Conservation (phyloP, 2,888 invertebrate species). For the Tyria jacobaeae region DNA sequence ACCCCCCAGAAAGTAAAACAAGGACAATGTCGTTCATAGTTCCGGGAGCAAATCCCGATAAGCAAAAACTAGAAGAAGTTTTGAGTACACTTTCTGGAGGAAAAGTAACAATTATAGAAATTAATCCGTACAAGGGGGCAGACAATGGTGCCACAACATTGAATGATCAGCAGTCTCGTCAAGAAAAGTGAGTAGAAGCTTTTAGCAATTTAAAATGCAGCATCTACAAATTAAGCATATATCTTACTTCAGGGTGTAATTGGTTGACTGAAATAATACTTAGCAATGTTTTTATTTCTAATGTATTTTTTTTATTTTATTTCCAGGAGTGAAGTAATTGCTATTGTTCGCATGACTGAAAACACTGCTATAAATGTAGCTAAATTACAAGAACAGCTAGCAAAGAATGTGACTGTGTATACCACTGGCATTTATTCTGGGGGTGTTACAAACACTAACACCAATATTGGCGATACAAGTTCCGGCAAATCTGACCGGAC, state of each 20-base stretch:
- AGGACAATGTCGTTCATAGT: slow-evolving; percentile 94
- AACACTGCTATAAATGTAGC: slow-evolving; percentile 90
- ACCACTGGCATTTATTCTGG: slow-evolving; percentile 60
- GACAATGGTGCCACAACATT: slow-evolving; percentile 86
- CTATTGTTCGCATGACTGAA: slow-evolving; percentile 89
- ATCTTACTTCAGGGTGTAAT: no score
- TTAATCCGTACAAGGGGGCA: slow-evolving; percentile 89
- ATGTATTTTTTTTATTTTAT: slow-evolving; percentile 24
- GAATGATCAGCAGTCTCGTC: slow-evolving; percentile 81
- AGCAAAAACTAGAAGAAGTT: slow-evolving; percentile 90
- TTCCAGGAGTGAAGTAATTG: slow-evolving; percentile 90
- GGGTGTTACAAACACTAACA: slow-evolving; percentile 56
- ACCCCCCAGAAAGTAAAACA: slow-evolving; percentile 91
- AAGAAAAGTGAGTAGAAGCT: slow-evolving; percentile 80
- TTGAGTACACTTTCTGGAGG: slow-evolving; percentile 93
- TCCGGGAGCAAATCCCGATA: slow-evolving; percentile 91
- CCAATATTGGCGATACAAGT: slow-evolving; percentile 39
- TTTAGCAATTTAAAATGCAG: slow-evolving; percentile 1
- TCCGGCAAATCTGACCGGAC: slow-evolving; percentile 58
- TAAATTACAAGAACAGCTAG: slow-evolving; percentile 89
- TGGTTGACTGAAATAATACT: no score
- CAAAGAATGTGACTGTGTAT: slow-evolving; percentile 79
- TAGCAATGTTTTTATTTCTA: no score
- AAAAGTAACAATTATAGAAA: slow-evolving; percentile 91
- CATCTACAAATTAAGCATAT: no score